Evolutionary conservation across 2,888 invertebrate genomes (phyloP).

Genomic region (Papilio demoleus): DNA sequence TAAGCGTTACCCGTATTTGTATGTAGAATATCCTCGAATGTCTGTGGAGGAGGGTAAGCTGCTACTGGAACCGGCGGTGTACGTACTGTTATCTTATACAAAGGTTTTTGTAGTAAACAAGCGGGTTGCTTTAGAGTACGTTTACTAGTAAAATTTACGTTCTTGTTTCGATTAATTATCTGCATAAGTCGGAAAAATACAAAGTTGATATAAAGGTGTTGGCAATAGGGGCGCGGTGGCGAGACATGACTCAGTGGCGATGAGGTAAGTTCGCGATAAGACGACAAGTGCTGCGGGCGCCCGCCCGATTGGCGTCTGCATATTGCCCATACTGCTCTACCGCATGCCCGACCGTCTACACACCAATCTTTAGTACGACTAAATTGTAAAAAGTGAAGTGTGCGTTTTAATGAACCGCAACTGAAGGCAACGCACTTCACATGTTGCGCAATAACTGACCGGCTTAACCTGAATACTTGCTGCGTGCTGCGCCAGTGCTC

Average conservation of each 20-base stretch:
- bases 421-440: not conserved
- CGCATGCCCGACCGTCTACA: not conserved
- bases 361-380: not conserved
- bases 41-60: not conserved
- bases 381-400: not conserved
- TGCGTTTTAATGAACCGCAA: not conserved
- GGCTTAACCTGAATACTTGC: not conserved
- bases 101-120: not conserved
- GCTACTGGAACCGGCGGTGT: not conserved
- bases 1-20: not conserved
- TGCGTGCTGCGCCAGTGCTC: not conserved
- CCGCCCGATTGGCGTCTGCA: no score
- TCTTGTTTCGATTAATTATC: not conserved
- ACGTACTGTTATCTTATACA: not conserved
- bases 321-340: not conserved
- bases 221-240: constrained; percentile 14
- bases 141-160: not conserved
- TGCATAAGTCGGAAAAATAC: not conserved
- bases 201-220: not conserved
- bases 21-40: not conserved
- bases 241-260: not conserved
- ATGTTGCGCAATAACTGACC: not conserved
- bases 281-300: constrained; percentile 9
- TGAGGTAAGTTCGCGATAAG: constrained; percentile 9
- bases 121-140: not conserved